A percentile compares a stretch with the other conserved stretches of the same genome.
Conservation (phyloP, 2,888 invertebrate genomes). For the Hoplodrina blanda region DNA sequence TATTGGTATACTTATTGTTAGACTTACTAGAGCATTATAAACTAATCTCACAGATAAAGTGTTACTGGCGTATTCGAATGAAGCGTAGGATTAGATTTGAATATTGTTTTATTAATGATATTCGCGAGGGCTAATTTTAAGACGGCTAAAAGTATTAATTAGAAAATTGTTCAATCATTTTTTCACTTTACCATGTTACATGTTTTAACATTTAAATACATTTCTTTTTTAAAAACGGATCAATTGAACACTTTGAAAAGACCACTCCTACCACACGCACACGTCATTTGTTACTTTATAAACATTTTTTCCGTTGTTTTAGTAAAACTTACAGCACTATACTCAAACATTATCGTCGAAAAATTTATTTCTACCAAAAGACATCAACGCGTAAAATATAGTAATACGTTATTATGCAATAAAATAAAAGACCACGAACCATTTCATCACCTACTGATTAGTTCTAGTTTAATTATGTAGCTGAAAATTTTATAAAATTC, state of each 20-base stretch:
- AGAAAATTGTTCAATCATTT: constrained; percentile 25
- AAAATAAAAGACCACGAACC: too few relatives aligned
- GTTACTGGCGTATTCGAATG: constrained; percentile 13
- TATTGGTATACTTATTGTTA: constrained; percentile 66
- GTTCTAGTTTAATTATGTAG: too few relatives aligned
- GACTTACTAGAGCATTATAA: constrained; percentile 55
- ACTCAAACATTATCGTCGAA: not conserved
- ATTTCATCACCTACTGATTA: too few relatives aligned
- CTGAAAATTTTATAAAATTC: not conserved
- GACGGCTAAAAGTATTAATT: constrained; percentile 11
- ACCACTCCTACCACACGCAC: too few relatives aligned
- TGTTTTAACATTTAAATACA: too few relatives aligned
- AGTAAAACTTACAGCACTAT: too few relatives aligned
- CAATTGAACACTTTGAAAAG: too few relatives aligned
- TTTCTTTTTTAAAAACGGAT: too few relatives aligned
- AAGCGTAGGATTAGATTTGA: constrained; percentile 29
- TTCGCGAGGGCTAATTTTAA: constrained; percentile 29
- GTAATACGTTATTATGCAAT: too few relatives aligned
- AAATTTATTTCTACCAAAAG: constrained; percentile 26
- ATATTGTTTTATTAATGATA: constrained; percentile 38
- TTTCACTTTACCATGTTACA: too few relatives aligned
- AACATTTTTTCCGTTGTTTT: too few relatives aligned
- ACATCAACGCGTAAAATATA: constrained; percentile 36
- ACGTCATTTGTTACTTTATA: too few relatives aligned
- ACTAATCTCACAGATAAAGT: constrained; percentile 45